A percentile compares a stretch with the other conserved stretches of the same genome.
Evolutionary conservation across 2,888 invertebrate species (phyloP).

Genomic region (Leucophenga montana): DNA sequence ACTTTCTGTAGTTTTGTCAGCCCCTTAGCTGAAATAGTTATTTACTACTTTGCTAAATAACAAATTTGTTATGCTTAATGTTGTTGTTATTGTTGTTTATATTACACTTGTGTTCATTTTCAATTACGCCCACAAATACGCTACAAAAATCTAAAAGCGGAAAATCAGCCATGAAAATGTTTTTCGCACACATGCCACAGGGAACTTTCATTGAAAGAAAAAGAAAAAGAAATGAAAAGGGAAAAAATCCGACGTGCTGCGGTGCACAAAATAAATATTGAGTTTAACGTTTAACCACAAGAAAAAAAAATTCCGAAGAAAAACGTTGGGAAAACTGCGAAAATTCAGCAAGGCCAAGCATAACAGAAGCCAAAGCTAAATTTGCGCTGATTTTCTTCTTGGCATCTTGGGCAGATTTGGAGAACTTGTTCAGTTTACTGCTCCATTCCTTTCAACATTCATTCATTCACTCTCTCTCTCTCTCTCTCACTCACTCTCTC

Average conservation of each 20-base stretch:
- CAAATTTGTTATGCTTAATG: slow-evolving; percentile 3
- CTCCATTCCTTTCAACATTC: neutral
- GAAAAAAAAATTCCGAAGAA: neutral
- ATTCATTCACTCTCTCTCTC: too few relatives aligned
- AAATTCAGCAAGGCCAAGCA: neutral
- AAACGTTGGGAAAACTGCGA: neutral
- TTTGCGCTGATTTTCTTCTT: slow-evolving; percentile 9
- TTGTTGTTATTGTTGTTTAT: neutral
- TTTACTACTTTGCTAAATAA: neutral
- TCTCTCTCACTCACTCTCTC: too few relatives aligned
- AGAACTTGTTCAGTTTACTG: neutral
- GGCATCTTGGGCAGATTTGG: too few relatives aligned
- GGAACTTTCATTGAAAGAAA: neutral
- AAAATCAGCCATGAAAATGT: slow-evolving; percentile 7
- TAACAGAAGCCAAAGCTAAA: neutral
- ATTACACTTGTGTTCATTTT: neutral
- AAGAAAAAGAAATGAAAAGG: neutral
- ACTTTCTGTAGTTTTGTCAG: too few relatives aligned
- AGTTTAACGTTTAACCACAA: slow-evolving; percentile 52
- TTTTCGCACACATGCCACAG: slow-evolving; percentile 8
- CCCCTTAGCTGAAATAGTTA: neutral
- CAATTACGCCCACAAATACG: slow-evolving; percentile 15
- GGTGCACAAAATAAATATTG: slow-evolving; percentile 58
- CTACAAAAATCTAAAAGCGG: neutral
- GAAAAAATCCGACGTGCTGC: neutral